These are phyloP conservation scores for Acipenser oxyrinchus DNA, from an alignment of 2,797 vertebrate species.

Conservation along the genomic window DNA sequence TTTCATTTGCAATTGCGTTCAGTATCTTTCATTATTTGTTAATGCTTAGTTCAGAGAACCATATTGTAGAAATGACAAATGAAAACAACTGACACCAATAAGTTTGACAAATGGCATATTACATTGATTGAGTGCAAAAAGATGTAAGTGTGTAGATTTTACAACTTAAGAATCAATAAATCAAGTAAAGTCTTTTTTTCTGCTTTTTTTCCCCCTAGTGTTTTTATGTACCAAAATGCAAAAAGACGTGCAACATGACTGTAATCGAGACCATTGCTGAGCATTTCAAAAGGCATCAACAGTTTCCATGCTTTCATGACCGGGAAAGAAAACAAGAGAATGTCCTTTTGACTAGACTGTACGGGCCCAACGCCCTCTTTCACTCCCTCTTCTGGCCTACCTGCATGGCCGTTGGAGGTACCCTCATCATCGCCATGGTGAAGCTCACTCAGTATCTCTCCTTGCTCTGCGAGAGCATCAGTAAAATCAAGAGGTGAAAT, in stretches of 20 bases:
- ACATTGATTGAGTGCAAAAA: neutral
- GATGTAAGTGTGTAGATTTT: slow-evolving; percentile 1
- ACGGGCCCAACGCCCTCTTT: slow-evolving; percentile 73
- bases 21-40: neutral
- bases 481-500: slow-evolving; percentile 74
- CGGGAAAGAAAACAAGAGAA: slow-evolving; percentile 67
- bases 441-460: slow-evolving; percentile 92
- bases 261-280: slow-evolving; percentile 77
- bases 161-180: slow-evolving; percentile 2
- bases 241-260: slow-evolving; percentile 69
- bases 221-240: slow-evolving; percentile 85
- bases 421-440: slow-evolving; percentile 80
- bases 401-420: slow-evolving; percentile 76
- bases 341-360: slow-evolving; percentile 80
- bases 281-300: slow-evolving; percentile 72
- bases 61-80: no score
- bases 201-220: slow-evolving; percentile 59
- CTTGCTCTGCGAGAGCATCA: slow-evolving; percentile 77
- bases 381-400: slow-evolving; percentile 88
- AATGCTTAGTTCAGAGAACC: neutral
- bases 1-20: neutral
- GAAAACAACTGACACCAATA: no score
- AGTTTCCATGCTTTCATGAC: slow-evolving; percentile 77
- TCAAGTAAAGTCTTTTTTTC: neutral
- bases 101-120: neutral